These are phyloP conservation scores for Scolopax bukidnonensis DNA, from an alignment of 2,797 vertebrate genomes.

Conservation along the genomic window DNA sequence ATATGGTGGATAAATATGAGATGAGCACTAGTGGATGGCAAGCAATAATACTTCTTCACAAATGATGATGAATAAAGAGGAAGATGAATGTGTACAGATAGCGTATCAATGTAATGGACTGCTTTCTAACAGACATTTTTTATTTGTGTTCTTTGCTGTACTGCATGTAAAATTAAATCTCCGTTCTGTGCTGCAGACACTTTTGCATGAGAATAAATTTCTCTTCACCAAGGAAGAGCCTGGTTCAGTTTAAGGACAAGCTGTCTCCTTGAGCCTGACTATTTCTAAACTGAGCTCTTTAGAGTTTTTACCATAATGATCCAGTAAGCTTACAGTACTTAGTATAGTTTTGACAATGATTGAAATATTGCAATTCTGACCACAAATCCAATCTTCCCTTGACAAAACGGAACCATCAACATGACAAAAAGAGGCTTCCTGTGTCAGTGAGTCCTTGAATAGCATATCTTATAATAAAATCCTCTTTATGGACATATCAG, in stretches of 20 bases:
- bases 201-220: constrained; percentile 23
- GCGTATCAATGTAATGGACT: constrained; percentile 50
- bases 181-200: not conserved
- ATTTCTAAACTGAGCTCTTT: not conserved
- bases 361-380: not conserved
- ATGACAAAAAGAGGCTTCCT: not conserved
- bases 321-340: not conserved
- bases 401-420: not conserved
- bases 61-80: constrained; percentile 71
- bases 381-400: not conserved
- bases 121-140: constrained; percentile 57
- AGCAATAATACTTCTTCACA: constrained; percentile 67
- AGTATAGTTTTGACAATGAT: not conserved
- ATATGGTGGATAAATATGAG: constrained; percentile 56
- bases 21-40: constrained; percentile 49
- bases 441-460: not conserved
- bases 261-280: not conserved
- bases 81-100: constrained; percentile 72
- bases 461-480: not conserved
- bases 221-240: not conserved
- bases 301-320: not conserved
- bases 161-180: constrained; percentile 66
- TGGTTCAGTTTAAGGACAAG: constrained; percentile 7
- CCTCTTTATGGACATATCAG: not conserved
- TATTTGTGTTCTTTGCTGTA: constrained; percentile 54